Evolutionary conservation across 2,113 vertebrate genomes (phyloP).

Genomic region (Trichomycterus rosablanca): DNA sequence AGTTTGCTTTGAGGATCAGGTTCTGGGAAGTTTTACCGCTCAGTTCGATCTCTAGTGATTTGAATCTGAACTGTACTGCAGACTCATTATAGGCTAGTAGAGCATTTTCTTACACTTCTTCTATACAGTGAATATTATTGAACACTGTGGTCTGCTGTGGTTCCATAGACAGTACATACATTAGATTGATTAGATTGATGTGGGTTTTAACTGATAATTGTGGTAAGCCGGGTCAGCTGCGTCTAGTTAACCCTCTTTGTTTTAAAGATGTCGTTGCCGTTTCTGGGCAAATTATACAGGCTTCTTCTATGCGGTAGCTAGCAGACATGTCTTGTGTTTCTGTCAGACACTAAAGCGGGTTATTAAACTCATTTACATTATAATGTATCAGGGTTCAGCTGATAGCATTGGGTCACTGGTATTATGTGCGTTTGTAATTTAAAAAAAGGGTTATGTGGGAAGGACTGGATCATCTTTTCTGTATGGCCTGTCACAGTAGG

Average conservation of each 20-base stretch:
- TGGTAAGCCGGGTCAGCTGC: slow-evolving; percentile 42
- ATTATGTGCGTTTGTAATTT: slow-evolving; percentile 63
- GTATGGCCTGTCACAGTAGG: slow-evolving; percentile 21
- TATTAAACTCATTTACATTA: slow-evolving; percentile 76
- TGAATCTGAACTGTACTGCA: slow-evolving; percentile 54
- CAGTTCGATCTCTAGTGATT: slow-evolving; percentile 38
- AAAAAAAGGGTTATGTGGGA: slow-evolving; percentile 35
- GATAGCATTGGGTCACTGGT: slow-evolving; percentile 63
- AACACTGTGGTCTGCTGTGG: slow-evolving; percentile 24
- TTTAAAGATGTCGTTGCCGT: slow-evolving; percentile 44
- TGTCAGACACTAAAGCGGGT: slow-evolving; percentile 60
- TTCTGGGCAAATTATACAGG: slow-evolving; percentile 47
- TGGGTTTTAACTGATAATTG: slow-evolving; percentile 38
- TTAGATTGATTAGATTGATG: slow-evolving; percentile 30
- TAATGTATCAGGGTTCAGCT: slow-evolving; percentile 58
- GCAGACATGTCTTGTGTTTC: slow-evolving; percentile 51
- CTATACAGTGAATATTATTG: slow-evolving; percentile 1
- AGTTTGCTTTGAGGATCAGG: slow-evolving; percentile 36
- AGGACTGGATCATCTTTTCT: slow-evolving; percentile 25
- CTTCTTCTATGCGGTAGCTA: slow-evolving; percentile 33
- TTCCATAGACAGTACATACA: slow-evolving; percentile 14
- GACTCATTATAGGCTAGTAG: slow-evolving; percentile 32
- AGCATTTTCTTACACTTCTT: slow-evolving; percentile 30
- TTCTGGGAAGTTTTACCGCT: slow-evolving; percentile 31
- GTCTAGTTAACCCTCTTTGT: slow-evolving; percentile 47